Conservation (phyloP, 1,140 invertebrate genomes). For the Polypedilum pembai region DNA sequence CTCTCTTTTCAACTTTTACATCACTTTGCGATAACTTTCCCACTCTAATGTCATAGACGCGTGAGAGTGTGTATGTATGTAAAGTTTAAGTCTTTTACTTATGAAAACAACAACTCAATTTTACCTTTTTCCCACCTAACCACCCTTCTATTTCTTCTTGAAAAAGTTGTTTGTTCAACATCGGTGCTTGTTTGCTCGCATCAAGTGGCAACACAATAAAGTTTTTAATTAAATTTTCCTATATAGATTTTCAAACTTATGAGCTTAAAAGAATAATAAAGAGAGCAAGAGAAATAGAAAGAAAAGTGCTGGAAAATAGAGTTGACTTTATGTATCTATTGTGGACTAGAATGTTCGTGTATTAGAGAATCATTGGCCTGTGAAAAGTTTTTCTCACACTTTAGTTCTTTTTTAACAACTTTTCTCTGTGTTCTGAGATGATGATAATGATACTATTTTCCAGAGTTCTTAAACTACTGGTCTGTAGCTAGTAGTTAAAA, state of each 20-base stretch:
- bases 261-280: constrained; percentile 7
- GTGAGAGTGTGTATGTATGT: not conserved
- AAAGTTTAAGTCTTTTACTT: too few relatives aligned
- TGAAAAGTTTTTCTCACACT: not conserved
- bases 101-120: not conserved
- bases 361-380: constrained; percentile 12
- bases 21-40: not conserved
- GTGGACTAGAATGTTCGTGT: not conserved
- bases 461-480: too few relatives aligned
- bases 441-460: not conserved
- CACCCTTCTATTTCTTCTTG: not conserved
- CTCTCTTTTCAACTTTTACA: not conserved
- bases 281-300: not conserved
- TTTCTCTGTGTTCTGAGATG: not conserved
- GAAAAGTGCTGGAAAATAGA: not conserved
- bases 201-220: constrained; percentile 26
- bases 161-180: not conserved
- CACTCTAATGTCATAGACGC: not conserved
- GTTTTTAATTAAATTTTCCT: constrained; percentile 27
- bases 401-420: not conserved
- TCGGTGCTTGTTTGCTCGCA: not conserved
- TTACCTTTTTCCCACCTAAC: not conserved
- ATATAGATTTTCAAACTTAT: constrained; percentile 4
- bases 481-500: too few relatives aligned
- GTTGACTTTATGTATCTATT: constrained; percentile 5